Percentiles rank a stretch among this genome's conserved stretches.
These are phyloP conservation scores for Herpetotheres cachinnans DNA, from an alignment of 2,113 vertebrate species.

Conservation along the genomic window DNA sequence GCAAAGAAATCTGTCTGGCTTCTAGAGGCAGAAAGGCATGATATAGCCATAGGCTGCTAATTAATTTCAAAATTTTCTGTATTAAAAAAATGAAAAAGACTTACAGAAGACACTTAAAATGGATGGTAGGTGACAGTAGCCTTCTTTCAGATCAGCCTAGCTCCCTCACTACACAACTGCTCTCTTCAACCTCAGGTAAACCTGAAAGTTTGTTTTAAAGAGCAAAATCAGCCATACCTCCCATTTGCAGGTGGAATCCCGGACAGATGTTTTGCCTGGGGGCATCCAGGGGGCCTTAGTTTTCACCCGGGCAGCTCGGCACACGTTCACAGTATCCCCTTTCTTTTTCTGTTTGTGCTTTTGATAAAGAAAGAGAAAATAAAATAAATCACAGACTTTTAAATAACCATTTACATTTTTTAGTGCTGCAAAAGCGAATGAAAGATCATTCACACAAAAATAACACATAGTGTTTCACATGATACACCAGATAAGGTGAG, in stretches of 20 bases:
- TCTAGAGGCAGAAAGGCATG: neutral
- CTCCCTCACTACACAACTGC: neutral
- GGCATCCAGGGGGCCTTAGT: conserved; percentile 87
- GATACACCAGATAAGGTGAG: neutral
- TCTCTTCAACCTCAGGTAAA: neutral
- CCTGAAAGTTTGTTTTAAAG: neutral
- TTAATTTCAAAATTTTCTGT: neutral
- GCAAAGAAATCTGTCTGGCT: neutral
- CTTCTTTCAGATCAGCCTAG: neutral
- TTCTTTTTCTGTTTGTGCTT: conserved; percentile 74
- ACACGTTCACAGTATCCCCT: conserved; percentile 68
- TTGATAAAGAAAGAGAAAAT: conserved; percentile 51
- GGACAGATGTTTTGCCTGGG: conserved; percentile 81
- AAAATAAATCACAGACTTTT: neutral
- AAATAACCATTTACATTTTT: neutral
- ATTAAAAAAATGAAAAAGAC: neutral
- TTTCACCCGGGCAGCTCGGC: conserved; percentile 78
- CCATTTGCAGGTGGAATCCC: conserved; percentile 82
- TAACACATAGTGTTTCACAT: neutral
- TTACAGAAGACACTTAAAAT: neutral
- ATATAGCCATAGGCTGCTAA: neutral
- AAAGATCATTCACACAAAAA: neutral
- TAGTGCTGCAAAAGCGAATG: neutral
- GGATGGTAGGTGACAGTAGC: neutral
- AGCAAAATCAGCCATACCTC: conserved; percentile 77